phyloP scores from a whole-genome alignment of 2,888 invertebrate genomes.

The Odontothrips loti region DNA sequence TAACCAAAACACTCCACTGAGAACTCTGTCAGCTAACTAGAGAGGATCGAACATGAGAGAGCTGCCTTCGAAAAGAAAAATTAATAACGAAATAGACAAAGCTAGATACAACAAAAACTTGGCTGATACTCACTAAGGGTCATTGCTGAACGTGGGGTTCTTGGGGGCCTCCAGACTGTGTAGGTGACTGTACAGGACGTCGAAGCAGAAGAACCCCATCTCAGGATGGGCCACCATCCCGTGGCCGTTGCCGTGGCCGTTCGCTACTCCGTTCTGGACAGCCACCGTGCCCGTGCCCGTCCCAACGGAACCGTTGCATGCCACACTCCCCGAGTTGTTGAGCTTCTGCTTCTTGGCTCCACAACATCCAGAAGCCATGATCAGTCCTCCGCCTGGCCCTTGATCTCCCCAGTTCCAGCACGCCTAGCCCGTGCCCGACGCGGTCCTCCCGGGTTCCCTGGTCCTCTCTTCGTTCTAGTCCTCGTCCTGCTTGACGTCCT shows the following conservation, averaged over 20 bases:
- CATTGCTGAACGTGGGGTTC: conserved; percentile 88
- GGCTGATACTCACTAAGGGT: conserved; percentile 77
- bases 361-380: conserved; percentile 87
- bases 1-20: not conserved
- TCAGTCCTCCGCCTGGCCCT: not conserved
- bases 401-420: not conserved
- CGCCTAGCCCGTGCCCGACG: not conserved
- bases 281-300: conserved; percentile 37
- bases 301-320: conserved; percentile 52
- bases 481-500: too few relatives aligned
- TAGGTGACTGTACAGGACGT: conserved; percentile 92
- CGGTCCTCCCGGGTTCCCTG: not conserved
- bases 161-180: conserved; percentile 89
- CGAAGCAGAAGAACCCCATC: conserved; percentile 99
- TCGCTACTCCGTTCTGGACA: conserved; percentile 39
- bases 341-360: conserved; percentile 89
- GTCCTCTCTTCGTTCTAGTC: not conserved
- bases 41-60: too few relatives aligned
- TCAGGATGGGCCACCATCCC: conserved; percentile 77
- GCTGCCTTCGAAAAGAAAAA: too few relatives aligned
- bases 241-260: conserved; percentile 48
- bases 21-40: not conserved
- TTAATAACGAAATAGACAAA: too few relatives aligned
- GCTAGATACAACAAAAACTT: too few relatives aligned
- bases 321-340: conserved; percentile 60